Base-by-base conservation (phyloP, 1,140 invertebrate species). In the Parapsyche elsis region DNA sequence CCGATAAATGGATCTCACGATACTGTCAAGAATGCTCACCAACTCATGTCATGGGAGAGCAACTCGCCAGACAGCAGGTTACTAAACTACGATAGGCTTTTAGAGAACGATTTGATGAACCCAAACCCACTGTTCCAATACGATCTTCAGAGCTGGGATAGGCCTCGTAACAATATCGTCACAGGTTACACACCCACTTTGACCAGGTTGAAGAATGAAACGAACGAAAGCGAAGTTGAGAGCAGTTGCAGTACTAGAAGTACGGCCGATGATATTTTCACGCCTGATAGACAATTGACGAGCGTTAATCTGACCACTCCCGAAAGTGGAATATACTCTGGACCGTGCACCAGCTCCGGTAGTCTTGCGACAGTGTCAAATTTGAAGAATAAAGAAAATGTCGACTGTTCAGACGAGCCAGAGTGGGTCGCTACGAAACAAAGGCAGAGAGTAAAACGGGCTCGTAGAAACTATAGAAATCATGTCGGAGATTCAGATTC, bases 401-500 rank as follows among this genome's bases (percentile, higher is more conserved):
- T n/a, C 5, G 86, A 88, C 19, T 86, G 86, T 10, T 88, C 88
- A 9, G 88, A 89, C 76, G 87, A 89, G 76, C 87, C 88, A 0
- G 90, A 90, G 57, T 87, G 87, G 79, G 88, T 88, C 49, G 86
- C 87, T 1, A 84, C 88, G 49, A 88, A 89, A 78, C 90, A 90
- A 74, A 86, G 88, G 45, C 90, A 90, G 79, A 85, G 90, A 19
- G 87, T 90, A 1, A 90, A 90, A 85, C 90, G 90, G 82, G 88
- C 89, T 24, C 85, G 89, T 0, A 85, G 90, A 14, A 90, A 90
- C 83, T 89, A 90, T 83, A 87, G 89, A 83, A 90, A 87, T 84
- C 88, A 90, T 78, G 87, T 90, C 81, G 85, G 83, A 12, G 90
- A 91, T 73, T 91, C 90, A 0, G 90, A 91, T 85, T 91, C 90